Evolutionary conservation across 1,140 invertebrate species (phyloP).

Genomic region (Aphaenogaster floridana): DNA sequence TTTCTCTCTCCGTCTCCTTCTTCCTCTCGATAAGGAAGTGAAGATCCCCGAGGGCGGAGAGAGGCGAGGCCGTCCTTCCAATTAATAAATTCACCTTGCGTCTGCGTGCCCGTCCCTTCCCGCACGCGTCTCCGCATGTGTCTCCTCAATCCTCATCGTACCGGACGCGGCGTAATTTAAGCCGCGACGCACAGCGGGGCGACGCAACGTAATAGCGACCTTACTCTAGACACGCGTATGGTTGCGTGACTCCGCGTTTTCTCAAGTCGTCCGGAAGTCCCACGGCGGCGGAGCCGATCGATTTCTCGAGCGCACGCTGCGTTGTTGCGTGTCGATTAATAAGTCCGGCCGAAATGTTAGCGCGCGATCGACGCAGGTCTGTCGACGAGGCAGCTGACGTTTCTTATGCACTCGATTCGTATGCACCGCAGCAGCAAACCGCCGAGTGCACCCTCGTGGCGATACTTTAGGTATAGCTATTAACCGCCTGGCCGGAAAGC

Average conservation of each 20-base stretch:
- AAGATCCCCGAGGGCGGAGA: background rate
- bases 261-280: constrained; percentile 58
- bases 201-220: constrained; percentile 51
- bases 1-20: background rate
- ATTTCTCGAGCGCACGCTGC: constrained; percentile 51
- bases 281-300: constrained; percentile 63
- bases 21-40: constrained; percentile 64
- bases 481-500: constrained; percentile 34
- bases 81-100: constrained; percentile 71
- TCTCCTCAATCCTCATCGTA: constrained; percentile 29
- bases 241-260: constrained; percentile 50
- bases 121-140: background rate
- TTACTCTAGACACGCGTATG: constrained; percentile 63
- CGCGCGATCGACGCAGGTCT: background rate
- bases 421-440: constrained; percentile 32
- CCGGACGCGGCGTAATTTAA: constrained; percentile 43
- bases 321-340: constrained; percentile 63
- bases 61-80: constrained; percentile 46
- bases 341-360: constrained; percentile 51
- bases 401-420: background rate
- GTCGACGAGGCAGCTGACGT: background rate
- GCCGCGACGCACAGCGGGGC: constrained; percentile 25
- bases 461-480: constrained; percentile 50
- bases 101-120: background rate
- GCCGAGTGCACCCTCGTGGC: constrained; percentile 20